Evolutionary conservation across 2,888 invertebrate genomes (phyloP).

Genomic region (Carterocephalus palaemon): DNA sequence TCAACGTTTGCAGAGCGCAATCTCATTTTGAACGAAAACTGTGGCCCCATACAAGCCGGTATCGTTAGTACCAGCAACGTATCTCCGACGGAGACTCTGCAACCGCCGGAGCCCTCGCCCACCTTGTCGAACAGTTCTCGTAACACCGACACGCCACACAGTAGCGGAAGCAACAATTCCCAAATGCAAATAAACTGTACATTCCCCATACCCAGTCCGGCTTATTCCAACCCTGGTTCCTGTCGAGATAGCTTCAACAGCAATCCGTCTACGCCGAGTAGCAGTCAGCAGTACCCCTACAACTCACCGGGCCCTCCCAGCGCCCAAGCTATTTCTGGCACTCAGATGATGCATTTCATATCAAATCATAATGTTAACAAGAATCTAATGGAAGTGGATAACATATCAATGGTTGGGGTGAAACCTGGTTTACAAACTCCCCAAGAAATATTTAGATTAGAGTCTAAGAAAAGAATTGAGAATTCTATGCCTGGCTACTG

Average conservation of each 20-base stretch:
- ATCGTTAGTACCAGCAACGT: conserved; percentile 91
- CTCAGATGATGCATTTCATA: conserved; percentile 75
- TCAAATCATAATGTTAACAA: conserved; percentile 73
- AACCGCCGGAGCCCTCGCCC: conserved; percentile 80
- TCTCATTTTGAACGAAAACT: conserved; percentile 77
- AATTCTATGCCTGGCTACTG: conserved; percentile 72
- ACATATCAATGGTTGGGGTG: conserved; percentile 74
- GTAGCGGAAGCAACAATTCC: conserved; percentile 54
- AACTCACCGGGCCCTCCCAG: conserved; percentile 64
- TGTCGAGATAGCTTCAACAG: conserved; percentile 57
- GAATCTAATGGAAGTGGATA: conserved; percentile 74
- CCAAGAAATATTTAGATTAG: conserved; percentile 52
- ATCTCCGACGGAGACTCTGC: conserved; percentile 80
- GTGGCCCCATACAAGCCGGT: conserved; percentile 89
- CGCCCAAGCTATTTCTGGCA: conserved; percentile 54
- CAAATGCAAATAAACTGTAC: conserved; percentile 58
- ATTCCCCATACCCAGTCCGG: conserved; percentile 72
- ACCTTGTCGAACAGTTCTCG: conserved; percentile 77
- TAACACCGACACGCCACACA: conserved; percentile 70
- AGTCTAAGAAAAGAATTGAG: conserved; percentile 53
- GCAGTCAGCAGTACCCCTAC: conserved; percentile 53
- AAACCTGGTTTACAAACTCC: conserved; percentile 53
- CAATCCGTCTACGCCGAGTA: conserved; percentile 61
- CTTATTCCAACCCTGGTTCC: conserved; percentile 69
- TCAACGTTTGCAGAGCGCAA: conserved; percentile 82